Percentiles rank a stretch among this genome's conserved stretches.
These are phyloP conservation scores for Aselliscus stoliczkanus DNA, from an alignment of 2,797 vertebrate species.

Conservation along the genomic window DNA sequence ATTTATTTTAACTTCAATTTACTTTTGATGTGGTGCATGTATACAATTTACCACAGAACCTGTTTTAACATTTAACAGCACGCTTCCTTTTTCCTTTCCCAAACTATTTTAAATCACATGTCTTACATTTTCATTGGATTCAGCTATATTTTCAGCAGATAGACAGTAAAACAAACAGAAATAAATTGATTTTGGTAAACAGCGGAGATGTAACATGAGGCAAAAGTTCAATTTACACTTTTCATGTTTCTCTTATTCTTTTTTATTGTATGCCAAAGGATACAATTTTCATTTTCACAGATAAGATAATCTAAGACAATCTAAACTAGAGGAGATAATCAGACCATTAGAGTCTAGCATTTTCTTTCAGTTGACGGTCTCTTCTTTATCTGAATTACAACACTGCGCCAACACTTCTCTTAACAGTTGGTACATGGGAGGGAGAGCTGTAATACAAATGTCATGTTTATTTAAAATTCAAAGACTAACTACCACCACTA, in stretches of 20 bases:
- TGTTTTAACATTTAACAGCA: slow-evolving; percentile 71
- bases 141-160: slow-evolving; percentile 70
- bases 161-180: slow-evolving; percentile 71
- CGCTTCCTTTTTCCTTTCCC: slow-evolving; percentile 64
- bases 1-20: slow-evolving; percentile 61
- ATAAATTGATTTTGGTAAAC: slow-evolving; percentile 67
- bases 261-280: slow-evolving; percentile 9
- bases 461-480: slow-evolving; percentile 27
- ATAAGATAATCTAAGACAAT: slow-evolving; percentile 39
- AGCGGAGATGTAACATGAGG: slow-evolving; percentile 49
- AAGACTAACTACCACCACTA: not conserved
- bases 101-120: slow-evolving; percentile 65
- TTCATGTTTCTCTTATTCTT: slow-evolving; percentile 35
- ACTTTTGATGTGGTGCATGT: slow-evolving; percentile 75
- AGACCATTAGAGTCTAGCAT: not conserved
- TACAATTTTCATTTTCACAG: slow-evolving; percentile 39
- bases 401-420: not conserved
- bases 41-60: slow-evolving; percentile 70
- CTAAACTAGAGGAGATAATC: not conserved
- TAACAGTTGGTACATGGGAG: not conserved
- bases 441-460: not conserved
- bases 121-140: slow-evolving; percentile 72
- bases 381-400: not conserved
- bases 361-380: not conserved
- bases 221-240: slow-evolving; percentile 60